Evolutionary conservation across 2,888 invertebrate genomes (phyloP).

Genomic region (Nomada fabriciana): DNA sequence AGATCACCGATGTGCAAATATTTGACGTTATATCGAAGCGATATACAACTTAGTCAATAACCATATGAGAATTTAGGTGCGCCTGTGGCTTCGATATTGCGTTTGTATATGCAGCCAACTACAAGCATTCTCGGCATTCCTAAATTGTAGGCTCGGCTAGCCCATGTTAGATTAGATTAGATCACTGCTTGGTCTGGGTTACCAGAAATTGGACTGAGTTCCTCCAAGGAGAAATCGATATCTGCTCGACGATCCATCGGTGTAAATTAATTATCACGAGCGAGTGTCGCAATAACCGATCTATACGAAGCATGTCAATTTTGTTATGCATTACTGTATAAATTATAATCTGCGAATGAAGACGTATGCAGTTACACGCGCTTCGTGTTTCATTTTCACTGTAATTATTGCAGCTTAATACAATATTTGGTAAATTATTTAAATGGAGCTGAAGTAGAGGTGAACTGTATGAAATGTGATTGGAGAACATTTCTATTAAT

Average conservation of each 20-base stretch:
- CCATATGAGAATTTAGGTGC: conserved; percentile 36
- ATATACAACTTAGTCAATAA: conserved; percentile 9
- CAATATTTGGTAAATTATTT: no score
- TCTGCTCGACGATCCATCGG: background rate
- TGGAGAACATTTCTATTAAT: no score
- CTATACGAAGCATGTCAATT: background rate
- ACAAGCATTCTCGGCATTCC: conserved; percentile 65
- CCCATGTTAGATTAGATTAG: conserved; percentile 63
- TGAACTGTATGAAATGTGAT: no score
- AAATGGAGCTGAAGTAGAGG: no score
- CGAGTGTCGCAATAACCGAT: background rate
- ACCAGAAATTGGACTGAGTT: conserved; percentile 50
- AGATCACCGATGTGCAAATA: background rate
- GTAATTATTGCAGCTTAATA: background rate
- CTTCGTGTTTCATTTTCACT: background rate
- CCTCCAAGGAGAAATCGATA: conserved; percentile 24
- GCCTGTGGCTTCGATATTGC: conserved; percentile 32
- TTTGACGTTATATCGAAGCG: conserved; percentile 11
- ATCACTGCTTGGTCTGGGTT: conserved; percentile 29
- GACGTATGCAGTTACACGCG: no score
- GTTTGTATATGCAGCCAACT: conserved; percentile 26
- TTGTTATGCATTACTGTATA: background rate
- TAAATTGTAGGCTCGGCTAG: conserved; percentile 61
- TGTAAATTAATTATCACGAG: background rate
- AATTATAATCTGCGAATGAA: no score